These are phyloP conservation scores for Pionites leucogaster DNA, from an alignment of 2,113 vertebrate genomes.

Conservation along the genomic window DNA sequence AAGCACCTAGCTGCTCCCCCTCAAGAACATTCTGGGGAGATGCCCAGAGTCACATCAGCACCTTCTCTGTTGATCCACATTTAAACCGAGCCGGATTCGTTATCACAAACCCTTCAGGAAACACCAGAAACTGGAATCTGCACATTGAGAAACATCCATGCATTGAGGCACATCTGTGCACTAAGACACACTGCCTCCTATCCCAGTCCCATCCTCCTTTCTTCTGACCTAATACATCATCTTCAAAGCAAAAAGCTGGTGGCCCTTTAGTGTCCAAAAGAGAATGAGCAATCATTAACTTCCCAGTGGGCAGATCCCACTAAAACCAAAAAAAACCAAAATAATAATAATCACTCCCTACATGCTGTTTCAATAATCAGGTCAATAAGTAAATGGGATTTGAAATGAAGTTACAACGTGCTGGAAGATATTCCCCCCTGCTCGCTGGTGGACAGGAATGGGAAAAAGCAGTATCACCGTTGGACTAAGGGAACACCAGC, in stretches of 20 bases:
- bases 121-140: not conserved
- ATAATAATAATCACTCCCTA: not conserved
- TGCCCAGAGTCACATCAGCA: not conserved
- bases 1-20: too few relatives aligned
- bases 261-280: not conserved
- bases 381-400: not conserved
- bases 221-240: not conserved
- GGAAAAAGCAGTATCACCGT: not conserved
- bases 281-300: not conserved
- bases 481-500: rapidly evolving
- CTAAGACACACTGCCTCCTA: not conserved
- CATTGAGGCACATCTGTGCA: rapidly evolving
- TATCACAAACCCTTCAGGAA: not conserved
- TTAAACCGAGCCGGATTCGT: rapidly evolving
- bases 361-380: not conserved
- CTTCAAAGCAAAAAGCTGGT: not conserved
- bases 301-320: not conserved
- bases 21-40: rapidly evolving
- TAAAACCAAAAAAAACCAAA: not conserved
- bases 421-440: not conserved
- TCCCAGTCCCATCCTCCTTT: not conserved
- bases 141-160: not conserved
- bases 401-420: not conserved
- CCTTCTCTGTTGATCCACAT: rapidly evolving
- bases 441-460: rapidly evolving